These are phyloP conservation scores for Hippolais icterina DNA, from an alignment of 2,113 vertebrate species.

Conservation along the genomic window DNA sequence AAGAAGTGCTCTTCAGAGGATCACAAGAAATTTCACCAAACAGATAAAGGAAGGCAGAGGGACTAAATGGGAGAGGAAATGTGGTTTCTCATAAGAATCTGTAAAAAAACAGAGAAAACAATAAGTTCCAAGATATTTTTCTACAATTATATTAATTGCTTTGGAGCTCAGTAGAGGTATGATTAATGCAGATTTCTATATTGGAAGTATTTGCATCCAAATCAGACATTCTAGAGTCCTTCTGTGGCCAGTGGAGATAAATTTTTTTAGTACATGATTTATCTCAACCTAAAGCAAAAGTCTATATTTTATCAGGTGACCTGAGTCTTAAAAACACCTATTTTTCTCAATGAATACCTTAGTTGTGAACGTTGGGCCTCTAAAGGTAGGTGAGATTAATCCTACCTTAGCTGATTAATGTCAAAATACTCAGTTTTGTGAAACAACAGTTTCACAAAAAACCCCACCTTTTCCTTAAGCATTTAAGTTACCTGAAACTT, in stretches of 20 bases:
- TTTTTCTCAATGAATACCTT: background rate
- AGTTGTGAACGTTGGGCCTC: background rate
- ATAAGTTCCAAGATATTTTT: background rate
- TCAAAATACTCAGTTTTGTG: background rate
- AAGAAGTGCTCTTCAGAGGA: background rate
- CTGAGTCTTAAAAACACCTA: background rate
- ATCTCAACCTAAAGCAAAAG: background rate
- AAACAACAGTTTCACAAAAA: background rate
- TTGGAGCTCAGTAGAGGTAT: background rate
- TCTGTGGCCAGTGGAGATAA: background rate
- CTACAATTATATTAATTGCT: background rate
- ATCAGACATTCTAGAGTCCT: background rate
- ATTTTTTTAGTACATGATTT: background rate
- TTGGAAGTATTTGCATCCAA: background rate
- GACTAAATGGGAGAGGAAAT: background rate
- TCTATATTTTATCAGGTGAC: background rate
- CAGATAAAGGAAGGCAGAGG: background rate
- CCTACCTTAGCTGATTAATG: background rate
- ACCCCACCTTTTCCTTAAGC: background rate
- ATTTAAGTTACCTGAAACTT: background rate
- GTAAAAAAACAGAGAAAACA: background rate
- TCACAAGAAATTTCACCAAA: background rate
- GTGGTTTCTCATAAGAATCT: background rate
- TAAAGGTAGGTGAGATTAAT: background rate
- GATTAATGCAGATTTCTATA: background rate